A percentile compares a stretch with the other conserved stretches of the same genome.
phyloP scores from a whole-genome alignment of 2,113 vertebrate species.

The Paracanthobrama guichenoti region DNA sequence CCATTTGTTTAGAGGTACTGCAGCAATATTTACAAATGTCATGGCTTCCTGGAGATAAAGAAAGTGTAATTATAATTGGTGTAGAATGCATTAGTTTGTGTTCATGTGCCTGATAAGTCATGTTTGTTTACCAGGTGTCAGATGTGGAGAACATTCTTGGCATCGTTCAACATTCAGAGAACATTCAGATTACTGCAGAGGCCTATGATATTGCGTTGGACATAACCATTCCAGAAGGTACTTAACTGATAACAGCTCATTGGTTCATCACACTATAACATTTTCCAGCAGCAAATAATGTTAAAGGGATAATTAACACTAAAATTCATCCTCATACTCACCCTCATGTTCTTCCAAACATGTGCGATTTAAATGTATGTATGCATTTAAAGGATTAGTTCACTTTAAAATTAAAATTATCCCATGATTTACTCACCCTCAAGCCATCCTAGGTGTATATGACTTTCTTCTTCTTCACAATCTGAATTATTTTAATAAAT shows the following conservation, averaged over 20 bases:
- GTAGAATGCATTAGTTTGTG: neutral
- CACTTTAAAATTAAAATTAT: too few relatives aligned
- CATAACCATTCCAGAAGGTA: slow-evolving; percentile 84
- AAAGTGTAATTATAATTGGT: neutral
- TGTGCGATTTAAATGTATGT: too few relatives aligned
- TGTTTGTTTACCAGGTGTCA: slow-evolving; percentile 77
- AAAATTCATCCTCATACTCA: neutral
- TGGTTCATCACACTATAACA: neutral
- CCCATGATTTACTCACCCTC: too few relatives aligned
- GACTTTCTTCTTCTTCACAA: too few relatives aligned
- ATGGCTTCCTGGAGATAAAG: neutral
- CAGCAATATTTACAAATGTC: neutral
- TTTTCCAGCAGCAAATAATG: neutral
- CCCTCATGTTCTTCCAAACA: neutral
- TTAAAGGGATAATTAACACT: neutral
- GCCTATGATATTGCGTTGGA: slow-evolving; percentile 83
- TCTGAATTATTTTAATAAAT: too few relatives aligned
- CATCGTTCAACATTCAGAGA: slow-evolving; percentile 80
- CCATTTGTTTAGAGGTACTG: slow-evolving; percentile 83
- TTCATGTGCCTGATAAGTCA: slow-evolving; percentile 39
- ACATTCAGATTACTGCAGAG: slow-evolving; percentile 81
- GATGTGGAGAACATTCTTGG: slow-evolving; percentile 85
- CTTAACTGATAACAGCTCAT: neutral
- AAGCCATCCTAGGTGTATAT: too few relatives aligned
- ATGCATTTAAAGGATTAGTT: too few relatives aligned